phyloP scores from a whole-genome alignment of 2,797 vertebrate genomes.

The Amniataba percoides region DNA sequence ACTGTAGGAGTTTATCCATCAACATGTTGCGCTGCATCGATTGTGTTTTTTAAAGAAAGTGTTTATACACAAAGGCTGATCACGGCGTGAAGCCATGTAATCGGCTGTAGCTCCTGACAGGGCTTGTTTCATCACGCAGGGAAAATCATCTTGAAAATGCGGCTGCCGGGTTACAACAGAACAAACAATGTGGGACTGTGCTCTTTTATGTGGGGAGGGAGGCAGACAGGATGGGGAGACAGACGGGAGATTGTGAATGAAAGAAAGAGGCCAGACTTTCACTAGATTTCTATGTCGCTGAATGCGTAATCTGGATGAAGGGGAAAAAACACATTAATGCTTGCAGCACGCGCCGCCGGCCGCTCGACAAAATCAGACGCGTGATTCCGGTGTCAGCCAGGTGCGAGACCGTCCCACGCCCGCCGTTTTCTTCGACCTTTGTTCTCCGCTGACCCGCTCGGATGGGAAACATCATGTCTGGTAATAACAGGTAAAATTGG shows the following conservation, averaged over 20 bases:
- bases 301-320: conserved; percentile 40
- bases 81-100: conserved; percentile 60
- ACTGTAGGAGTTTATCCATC: conserved; percentile 66
- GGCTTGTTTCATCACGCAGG: conserved; percentile 68
- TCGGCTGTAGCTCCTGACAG: conserved; percentile 66
- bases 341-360: not conserved
- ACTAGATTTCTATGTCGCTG: not conserved
- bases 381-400: conserved; percentile 40
- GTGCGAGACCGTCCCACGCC: conserved; percentile 32
- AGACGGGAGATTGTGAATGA: conserved; percentile 20
- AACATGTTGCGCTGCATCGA: conserved; percentile 58
- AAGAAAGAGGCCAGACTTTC: conserved; percentile 35
- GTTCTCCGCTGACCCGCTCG: conserved; percentile 28
- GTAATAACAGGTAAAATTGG: conserved; percentile 41
- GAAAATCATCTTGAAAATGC: conserved; percentile 68
- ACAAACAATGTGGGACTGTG: conserved; percentile 58
- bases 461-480: conserved; percentile 1
- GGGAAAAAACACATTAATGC: conserved; percentile 19
- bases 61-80: conserved; percentile 71
- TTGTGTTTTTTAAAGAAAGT: conserved; percentile 33
- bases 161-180: conserved; percentile 59
- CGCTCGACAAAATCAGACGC: conserved; percentile 33
- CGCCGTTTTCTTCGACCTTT: not conserved
- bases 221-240: conserved; percentile 11
- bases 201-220: conserved; percentile 34